Evolutionary conservation across 1,140 invertebrate species (phyloP).

Genomic region (Manduca sexta): DNA sequence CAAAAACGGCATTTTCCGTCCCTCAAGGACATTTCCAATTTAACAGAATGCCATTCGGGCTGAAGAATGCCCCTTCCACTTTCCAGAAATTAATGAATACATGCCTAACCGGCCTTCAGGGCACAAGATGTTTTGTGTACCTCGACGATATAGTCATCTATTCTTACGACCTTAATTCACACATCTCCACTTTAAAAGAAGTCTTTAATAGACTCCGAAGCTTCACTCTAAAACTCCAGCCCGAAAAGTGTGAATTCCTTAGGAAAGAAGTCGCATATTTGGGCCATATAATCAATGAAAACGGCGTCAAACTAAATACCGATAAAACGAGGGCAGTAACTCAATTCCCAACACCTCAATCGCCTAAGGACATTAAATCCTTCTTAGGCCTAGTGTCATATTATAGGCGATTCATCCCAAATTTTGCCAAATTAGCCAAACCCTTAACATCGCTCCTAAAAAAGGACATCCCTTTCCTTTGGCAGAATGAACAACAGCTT

Average conservation of each 20-base stretch:
- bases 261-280: slow-evolving; percentile 29
- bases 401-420: slow-evolving; percentile 39
- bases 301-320: slow-evolving; percentile 30
- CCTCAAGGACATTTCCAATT: background rate
- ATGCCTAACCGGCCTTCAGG: background rate
- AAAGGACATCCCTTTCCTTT: slow-evolving; percentile 2
- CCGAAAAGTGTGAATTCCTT: slow-evolving; percentile 1
- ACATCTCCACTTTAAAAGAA: background rate
- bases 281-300: slow-evolving; percentile 29
- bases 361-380: slow-evolving; percentile 25
- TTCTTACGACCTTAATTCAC: background rate
- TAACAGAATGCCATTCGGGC: background rate
- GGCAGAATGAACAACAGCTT: background rate
- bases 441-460: slow-evolving; percentile 16
- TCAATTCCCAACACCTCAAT: slow-evolving; percentile 29
- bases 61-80: background rate
- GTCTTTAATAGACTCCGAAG: slow-evolving; percentile 1
- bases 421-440: slow-evolving; percentile 32
- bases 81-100: slow-evolving; percentile 6
- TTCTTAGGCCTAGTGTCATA: slow-evolving; percentile 45
- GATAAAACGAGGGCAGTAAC: slow-evolving; percentile 30
- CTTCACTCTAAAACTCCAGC: slow-evolving; percentile 2
- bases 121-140: slow-evolving; percentile 1
- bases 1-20: background rate
- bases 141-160: slow-evolving; percentile 3